Evolutionary conservation across 1,140 invertebrate genomes (phyloP).

Genomic region (Nasonia vitripennis): DNA sequence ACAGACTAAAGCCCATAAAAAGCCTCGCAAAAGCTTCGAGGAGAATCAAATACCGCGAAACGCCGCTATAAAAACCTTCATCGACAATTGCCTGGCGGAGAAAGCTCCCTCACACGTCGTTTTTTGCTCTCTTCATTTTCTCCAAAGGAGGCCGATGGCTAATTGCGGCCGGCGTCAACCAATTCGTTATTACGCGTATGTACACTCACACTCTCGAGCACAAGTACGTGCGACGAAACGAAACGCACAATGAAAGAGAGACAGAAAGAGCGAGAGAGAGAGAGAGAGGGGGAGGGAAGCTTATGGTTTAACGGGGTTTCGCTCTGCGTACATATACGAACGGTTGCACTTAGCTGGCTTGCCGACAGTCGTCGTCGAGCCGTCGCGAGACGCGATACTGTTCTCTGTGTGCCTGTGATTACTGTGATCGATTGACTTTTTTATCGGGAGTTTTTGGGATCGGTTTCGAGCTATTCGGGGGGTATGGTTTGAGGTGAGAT

Average conservation of each 20-base stretch:
- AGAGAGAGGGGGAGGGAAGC: background rate
- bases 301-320: conserved; percentile 35
- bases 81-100: background rate
- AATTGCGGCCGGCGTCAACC: conserved; percentile 8
- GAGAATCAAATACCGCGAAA: background rate
- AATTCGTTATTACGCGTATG: conserved; percentile 1
- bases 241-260: conserved; percentile 3
- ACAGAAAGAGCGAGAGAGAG: background rate
- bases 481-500: background rate
- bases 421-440: background rate
- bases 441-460: too few species aligned
- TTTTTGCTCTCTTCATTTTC: conserved; percentile 3
- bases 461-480: background rate
- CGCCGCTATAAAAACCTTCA: background rate
- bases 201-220: background rate
- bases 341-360: conserved; percentile 42
- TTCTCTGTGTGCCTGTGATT: background rate
- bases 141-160: conserved; percentile 27
- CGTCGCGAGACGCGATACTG: background rate
- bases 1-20: background rate
- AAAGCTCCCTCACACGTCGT: background rate
- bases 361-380: conserved; percentile 17
- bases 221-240: too few species aligned
- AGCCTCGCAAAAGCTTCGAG: background rate
- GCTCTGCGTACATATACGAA: background rate